Evolutionary conservation across 2,797 vertebrate species (phyloP), one percentile per base, ranked within the genome.

Genomic region (Cottoperca gobio): DNA sequence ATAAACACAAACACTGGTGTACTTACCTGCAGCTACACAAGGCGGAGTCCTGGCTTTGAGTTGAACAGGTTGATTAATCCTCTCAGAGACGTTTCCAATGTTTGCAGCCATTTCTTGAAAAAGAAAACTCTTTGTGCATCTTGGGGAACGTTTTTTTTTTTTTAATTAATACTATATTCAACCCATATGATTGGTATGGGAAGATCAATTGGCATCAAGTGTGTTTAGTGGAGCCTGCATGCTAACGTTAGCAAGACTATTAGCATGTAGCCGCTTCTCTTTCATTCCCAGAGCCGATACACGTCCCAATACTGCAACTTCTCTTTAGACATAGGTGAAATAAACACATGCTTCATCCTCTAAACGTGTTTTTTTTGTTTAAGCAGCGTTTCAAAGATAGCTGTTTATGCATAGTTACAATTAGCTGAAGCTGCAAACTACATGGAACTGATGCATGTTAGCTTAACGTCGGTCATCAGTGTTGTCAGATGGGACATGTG

Each of bases 331-430:
- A 43, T 19, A 17, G 16, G 42, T 43, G 8, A 17, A 37, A 26
- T 17, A 16, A 3, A n/a, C n/a, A n/a, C n/a, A n/a, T n/a, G n/a
- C n/a, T 12, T 28, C 24, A 28, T 60, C 16, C 16, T 28, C 37
- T 40, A 2, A 53, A n/a, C 19, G 2, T 26, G 10, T 45, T 14
- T 19, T 53, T 17, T 28, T 50, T 9, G 9, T 53, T 53, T 33
- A 31, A n/a, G 19, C 17, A 21, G 16, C 8, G 14, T 12, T 28
- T 58, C 14, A 24, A 40, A 39, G 3, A 4, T 16, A 37, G 0
- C n/a, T 0, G 23, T 24, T 2, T 40, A 24, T 0, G 6, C 0
- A 42, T 40, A 24, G 16, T 60, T 26, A 14, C 4, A 11, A 24
- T 42, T 14, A 28, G 6, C 8, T 16, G 5, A n/a, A 45, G 40